A percentile compares a stretch with the other conserved stretches of the same genome.
These are phyloP conservation scores for Temnothorax nylanderi DNA, from an alignment of 1,140 invertebrate species.

Conservation along the genomic window DNA sequence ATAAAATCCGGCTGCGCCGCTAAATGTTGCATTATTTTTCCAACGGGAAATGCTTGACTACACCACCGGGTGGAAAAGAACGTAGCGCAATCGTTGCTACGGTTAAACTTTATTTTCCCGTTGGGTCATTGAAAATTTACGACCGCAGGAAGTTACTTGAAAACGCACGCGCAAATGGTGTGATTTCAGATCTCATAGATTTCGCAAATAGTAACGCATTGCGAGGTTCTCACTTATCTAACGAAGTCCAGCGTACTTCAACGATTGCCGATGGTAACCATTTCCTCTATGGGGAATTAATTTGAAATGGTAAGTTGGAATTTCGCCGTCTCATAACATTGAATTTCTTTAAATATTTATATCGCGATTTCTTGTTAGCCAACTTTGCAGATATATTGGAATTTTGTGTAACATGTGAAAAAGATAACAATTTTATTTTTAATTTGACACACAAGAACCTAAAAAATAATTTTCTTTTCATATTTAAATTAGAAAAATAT, in stretches of 20 bases:
- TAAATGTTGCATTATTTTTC: slow-evolving; percentile 41
- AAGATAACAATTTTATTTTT: background rate
- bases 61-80: slow-evolving; percentile 7
- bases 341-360: background rate
- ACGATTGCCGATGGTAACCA: background rate
- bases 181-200: slow-evolving; percentile 29
- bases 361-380: background rate
- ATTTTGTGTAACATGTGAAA: background rate
- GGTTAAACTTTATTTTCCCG: slow-evolving; percentile 56
- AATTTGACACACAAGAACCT: background rate
- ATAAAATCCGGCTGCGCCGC: background rate
- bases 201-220: background rate
- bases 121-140: slow-evolving; percentile 52
- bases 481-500: background rate
- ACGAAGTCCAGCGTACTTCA: background rate
- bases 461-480: background rate
- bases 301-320: background rate
- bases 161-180: slow-evolving; percentile 7
- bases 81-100: slow-evolving; percentile 23
- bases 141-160: slow-evolving; percentile 17
- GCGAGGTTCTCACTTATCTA: slow-evolving; percentile 15
- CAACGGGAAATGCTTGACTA: background rate
- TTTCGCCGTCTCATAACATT: background rate
- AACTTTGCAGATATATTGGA: background rate
- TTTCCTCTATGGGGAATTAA: background rate